Conservation (phyloP, 1,140 invertebrate genomes). For the Augochlora pura region DNA sequence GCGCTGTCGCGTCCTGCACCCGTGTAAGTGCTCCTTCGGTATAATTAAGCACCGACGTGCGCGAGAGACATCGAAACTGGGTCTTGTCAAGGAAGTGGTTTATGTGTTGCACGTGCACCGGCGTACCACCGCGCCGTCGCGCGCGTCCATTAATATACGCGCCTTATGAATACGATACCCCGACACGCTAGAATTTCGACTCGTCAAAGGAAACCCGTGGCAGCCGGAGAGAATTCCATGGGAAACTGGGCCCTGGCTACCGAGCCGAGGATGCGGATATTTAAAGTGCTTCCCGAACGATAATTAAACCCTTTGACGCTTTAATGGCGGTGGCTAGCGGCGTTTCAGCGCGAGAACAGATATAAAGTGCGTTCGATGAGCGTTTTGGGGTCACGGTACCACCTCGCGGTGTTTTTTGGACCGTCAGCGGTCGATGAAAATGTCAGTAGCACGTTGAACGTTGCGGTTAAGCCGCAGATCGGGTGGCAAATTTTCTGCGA, state of each 20-base stretch:
- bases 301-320: slow-evolving; percentile 22
- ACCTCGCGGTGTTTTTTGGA: too few species aligned
- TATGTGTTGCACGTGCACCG: slow-evolving; percentile 46
- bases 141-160: slow-evolving; percentile 45
- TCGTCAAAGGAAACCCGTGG: slow-evolving; percentile 29
- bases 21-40: slow-evolving; percentile 37
- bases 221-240: slow-evolving; percentile 16
- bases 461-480: too few species aligned
- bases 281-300: slow-evolving; percentile 4
- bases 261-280: slow-evolving; percentile 9
- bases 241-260: slow-evolving; percentile 19
- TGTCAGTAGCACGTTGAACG: too few species aligned
- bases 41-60: slow-evolving; percentile 45
- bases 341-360: not conserved
- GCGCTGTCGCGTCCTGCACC: slow-evolving; percentile 1
- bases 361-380: not conserved
- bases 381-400: not conserved
- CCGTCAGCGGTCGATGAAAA: too few species aligned
- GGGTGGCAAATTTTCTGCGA: too few species aligned
- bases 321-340: not conserved
- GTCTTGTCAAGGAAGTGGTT: slow-evolving; percentile 54
- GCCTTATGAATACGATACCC: slow-evolving; percentile 37
- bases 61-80: slow-evolving; percentile 46
- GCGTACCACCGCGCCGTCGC: not conserved
- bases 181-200: slow-evolving; percentile 44